These are phyloP conservation scores for Polydrusus cervinus DNA, from an alignment of 2,888 invertebrate genomes.

Conservation along the genomic window DNA sequence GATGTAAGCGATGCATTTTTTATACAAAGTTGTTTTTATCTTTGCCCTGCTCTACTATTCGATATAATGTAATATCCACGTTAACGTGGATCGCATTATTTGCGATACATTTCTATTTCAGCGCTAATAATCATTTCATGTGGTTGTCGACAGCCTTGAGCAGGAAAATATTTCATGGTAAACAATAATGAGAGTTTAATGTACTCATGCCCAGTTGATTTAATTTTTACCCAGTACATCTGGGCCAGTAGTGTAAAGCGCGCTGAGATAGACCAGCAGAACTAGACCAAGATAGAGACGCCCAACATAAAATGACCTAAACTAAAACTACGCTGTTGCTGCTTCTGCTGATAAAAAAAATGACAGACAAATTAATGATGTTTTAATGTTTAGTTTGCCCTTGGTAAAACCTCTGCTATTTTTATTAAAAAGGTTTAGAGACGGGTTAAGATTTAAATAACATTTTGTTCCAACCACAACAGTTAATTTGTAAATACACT, in stretches of 20 bases:
- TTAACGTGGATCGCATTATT: background rate
- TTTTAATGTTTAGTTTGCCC: slow-evolving; percentile 5
- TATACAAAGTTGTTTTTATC: too few species aligned
- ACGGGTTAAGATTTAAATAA: too few species aligned
- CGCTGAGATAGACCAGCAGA: slow-evolving; percentile 13
- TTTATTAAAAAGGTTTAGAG: too few species aligned
- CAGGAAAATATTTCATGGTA: slow-evolving; percentile 56
- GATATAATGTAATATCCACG: too few species aligned
- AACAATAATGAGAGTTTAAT: slow-evolving; percentile 58
- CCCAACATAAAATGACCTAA: background rate
- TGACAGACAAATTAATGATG: background rate
- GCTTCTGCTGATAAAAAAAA: background rate
- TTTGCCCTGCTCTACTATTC: too few species aligned
- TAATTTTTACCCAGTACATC: slow-evolving; percentile 51
- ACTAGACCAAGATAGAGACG: slow-evolving; percentile 16
- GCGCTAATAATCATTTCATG: slow-evolving; percentile 13
- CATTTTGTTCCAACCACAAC: too few species aligned
- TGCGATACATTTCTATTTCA: background rate
- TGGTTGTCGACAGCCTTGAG: slow-evolving; percentile 56
- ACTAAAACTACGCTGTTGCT: background rate
- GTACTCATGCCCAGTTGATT: slow-evolving; percentile 56
- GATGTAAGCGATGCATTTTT: too few species aligned
- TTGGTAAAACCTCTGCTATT: background rate
- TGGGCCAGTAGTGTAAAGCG: slow-evolving; percentile 56
- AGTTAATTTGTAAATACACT: too few species aligned